These are phyloP conservation scores for Heliopora coerulea DNA, from an alignment of 92 coral and sea anemone genomes.

Conservation along the genomic window DNA sequence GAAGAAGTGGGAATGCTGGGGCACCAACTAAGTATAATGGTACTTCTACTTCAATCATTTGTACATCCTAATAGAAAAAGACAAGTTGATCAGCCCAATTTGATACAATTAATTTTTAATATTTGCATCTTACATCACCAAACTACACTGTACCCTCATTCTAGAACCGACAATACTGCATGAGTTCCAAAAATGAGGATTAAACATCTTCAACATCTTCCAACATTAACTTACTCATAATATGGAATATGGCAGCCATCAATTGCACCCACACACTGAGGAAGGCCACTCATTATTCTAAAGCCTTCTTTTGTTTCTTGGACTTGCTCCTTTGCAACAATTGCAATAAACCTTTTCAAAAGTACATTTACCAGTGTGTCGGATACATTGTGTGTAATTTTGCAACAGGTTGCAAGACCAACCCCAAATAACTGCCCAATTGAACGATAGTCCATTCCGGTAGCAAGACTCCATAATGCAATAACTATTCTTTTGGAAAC, in stretches of 20 bases:
- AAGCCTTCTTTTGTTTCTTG: conserved; percentile 20
- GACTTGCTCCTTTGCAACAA: conserved; percentile 10
- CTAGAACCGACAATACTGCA: no score
- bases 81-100: no score
- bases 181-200: no score
- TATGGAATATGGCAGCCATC: conserved; percentile 38
- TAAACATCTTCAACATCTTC: no score
- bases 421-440: conserved; percentile 29
- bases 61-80: conserved; percentile 12
- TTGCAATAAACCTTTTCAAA: background rate
- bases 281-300: conserved; percentile 24
- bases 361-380: conserved; percentile 12
- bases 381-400: conserved; percentile 20
- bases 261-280: conserved; percentile 31
- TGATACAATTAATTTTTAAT: no score
- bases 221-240: no score
- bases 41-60: conserved; percentile 16
- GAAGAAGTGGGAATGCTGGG: conserved; percentile 24
- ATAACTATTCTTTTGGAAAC: conserved; percentile 11
- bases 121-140: no score
- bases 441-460: conserved; percentile 18
- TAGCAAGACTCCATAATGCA: conserved; percentile 25
- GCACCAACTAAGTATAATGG: conserved; percentile 31
- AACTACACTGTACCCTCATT: no score
- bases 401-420: conserved; percentile 19